Conservation (phyloP, 2,888 invertebrate species). For the Pseudococcus longispinus region DNA sequence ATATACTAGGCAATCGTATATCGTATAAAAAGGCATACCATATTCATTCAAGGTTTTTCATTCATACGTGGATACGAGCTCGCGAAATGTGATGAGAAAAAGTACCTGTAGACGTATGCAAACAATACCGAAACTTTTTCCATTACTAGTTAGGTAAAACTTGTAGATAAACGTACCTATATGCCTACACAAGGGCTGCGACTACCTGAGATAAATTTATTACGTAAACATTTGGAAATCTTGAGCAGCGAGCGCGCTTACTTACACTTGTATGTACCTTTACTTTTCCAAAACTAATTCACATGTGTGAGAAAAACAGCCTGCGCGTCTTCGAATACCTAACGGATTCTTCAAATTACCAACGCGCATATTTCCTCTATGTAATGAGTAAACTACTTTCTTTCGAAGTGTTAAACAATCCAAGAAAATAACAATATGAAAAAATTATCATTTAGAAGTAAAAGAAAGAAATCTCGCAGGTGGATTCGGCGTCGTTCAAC, state of each 20-base stretch:
- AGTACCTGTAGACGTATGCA: not conserved
- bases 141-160: not conserved
- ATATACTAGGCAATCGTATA: not conserved
- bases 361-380: slow-evolving; percentile 4
- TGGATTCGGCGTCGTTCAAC: not conserved
- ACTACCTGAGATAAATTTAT: not conserved
- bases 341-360: slow-evolving; percentile 38
- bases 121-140: slow-evolving; percentile 32
- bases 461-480: not conserved
- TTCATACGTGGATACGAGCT: not conserved
- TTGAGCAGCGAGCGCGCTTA: not conserved
- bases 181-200: not conserved
- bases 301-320: slow-evolving; percentile 15
- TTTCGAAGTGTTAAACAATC: slow-evolving; percentile 2
- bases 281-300: slow-evolving; percentile 10
- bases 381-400: slow-evolving; percentile 28
- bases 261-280: too few relatives aligned
- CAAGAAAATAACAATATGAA: slow-evolving; percentile 6
- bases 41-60: not conserved
- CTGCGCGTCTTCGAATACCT: not conserved
- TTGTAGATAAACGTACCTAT: not conserved
- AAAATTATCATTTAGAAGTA: slow-evolving; percentile 30
- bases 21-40: not conserved
- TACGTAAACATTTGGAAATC: slow-evolving; percentile 13
- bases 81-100: slow-evolving; percentile 20